Evolutionary conservation across 2,888 invertebrate species (phyloP).

Genomic region (Teinopalpus imperialis): DNA sequence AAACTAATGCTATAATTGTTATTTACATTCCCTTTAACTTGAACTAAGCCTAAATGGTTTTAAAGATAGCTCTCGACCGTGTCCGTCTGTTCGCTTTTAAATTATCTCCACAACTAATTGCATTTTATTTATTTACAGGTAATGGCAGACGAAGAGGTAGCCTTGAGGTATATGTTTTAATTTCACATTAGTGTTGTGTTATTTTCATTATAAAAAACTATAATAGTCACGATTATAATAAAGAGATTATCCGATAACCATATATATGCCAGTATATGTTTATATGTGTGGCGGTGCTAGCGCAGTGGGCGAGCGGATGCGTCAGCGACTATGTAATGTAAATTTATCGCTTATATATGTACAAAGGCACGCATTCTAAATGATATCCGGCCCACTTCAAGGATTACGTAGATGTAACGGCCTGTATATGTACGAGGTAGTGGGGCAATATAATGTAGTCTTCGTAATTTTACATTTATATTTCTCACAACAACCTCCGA

Average conservation of each 20-base stretch:
- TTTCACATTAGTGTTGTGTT: constrained; percentile 2
- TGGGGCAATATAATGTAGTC: too few species aligned
- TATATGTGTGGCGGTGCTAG: neutral
- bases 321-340: constrained; percentile 17
- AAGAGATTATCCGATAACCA: constrained; percentile 12
- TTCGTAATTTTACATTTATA: too few species aligned
- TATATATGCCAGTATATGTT: neutral
- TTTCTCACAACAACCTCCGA: too few species aligned
- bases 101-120: constrained; percentile 1
- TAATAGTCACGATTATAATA: constrained; percentile 16
- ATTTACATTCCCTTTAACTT: too few species aligned
- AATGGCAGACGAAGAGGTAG: neutral
- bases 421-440: too few species aligned
- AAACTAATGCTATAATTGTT: too few species aligned
- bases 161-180: constrained; percentile 8
- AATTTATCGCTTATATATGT: constrained; percentile 4
- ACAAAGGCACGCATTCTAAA: constrained; percentile 6
- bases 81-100: too few species aligned
- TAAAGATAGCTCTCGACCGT: too few species aligned
- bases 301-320: constrained; percentile 12
- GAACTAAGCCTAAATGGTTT: too few species aligned
- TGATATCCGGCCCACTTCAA: constrained; percentile 17
- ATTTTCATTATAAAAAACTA: constrained; percentile 19
- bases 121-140: constrained; percentile 18
- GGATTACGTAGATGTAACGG: too few species aligned